Evolutionary conservation across 2,797 vertebrate species (phyloP), one percentile per base, ranked within the genome.

Genomic region (Geotrypetes seraphini): DNA sequence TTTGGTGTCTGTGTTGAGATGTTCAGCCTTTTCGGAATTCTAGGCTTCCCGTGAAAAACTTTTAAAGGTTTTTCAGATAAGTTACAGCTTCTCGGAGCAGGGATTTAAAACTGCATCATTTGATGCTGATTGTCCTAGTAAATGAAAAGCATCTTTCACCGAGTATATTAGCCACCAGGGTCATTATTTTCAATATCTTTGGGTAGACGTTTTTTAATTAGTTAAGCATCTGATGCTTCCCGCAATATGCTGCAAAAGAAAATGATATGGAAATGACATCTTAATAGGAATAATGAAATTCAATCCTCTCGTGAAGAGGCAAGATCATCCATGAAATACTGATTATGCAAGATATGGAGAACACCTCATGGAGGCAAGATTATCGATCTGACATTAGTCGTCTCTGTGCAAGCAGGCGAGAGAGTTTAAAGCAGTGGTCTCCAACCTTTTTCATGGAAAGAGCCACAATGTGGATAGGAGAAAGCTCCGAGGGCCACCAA

Each of bases 321-420:
- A 26, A 22, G 35, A 32, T 62, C 73, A 67, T 47, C 25, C 36
- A 55, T 55, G 68, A 68, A 7, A 14, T 38, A 22, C 36, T 40
- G 38, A 50, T 72, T 65, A 66, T 66, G 75, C 64, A 52, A 63
- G 45, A 53, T 50, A 47, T 60, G 81, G n/a, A n/a, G n/a, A 80
- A 64, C 51, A 56, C 39, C 54, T 66, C 22, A 69, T 74, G 53
- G 65, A 71, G 53, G 53, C 36, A 47, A 58, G 13, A 60, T 69
- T 61, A 46, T 50, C 36, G 60, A 49, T 63, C 35, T 56, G 51
- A 62, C 50, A 74, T 72, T 53, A 69, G 49, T 77, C 54, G 39
- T 66, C 34, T 31, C 29, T 47, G 60, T 47, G 33, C 33, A 60
- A 54, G 37, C 24, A 43, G 30, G 50, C 29, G 31, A 46, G 25